Evolutionary conservation across 1,140 invertebrate genomes (phyloP), one percentile per base, ranked within the genome.

Genomic region (Berghia stephanieae): DNA sequence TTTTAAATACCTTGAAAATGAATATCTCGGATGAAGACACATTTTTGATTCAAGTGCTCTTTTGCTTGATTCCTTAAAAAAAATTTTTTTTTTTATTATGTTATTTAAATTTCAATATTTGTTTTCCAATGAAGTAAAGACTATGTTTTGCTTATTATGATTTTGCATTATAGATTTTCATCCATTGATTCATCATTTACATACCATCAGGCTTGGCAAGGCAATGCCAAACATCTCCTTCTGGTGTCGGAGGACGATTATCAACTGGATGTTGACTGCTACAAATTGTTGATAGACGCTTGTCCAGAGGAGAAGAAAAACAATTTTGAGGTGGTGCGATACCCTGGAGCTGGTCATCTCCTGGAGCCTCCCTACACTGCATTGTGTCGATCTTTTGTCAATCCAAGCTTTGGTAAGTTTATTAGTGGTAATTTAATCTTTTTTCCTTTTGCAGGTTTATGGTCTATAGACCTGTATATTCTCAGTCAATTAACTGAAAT

Each of bases 341-440:
- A 83, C 60, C 75, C 78, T 40, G 77, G 75, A 8, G 81, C 81
- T 24, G 84, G 84, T 1, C 84, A 85, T 68, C 71, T 83, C 27
- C 78, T 85, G 74, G 82, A 85, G 34, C 82, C 84, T n/a, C 82
- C 82, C 0, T 82, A 82, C 75, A 63, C 77, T 5, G 81, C 82
- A 0, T 36, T 80, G 24, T 80, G 78, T 27, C 46, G 27, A 36
- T 16, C 16, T 42, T 75, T 38, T 27, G n/a, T 46, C 42, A 75
- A 75, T n/a, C 66, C 52, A 18, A 1, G 55, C 24, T 76, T 6
- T 78, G 4, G 71, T 57, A 34, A 77, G n/a, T n/a, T n/a, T n/a
- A n/a, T n/a, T n/a, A n/a, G 73, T 52, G 71, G 18, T 72, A 76
- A 3, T 68, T 68, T 18, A 24, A 18, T 43, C 34, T 55, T 24